Percentiles rank a stretch among this genome's conserved stretches.
These are phyloP conservation scores for Tachina fera DNA, from an alignment of 2,888 invertebrate species.

Conservation along the genomic window DNA sequence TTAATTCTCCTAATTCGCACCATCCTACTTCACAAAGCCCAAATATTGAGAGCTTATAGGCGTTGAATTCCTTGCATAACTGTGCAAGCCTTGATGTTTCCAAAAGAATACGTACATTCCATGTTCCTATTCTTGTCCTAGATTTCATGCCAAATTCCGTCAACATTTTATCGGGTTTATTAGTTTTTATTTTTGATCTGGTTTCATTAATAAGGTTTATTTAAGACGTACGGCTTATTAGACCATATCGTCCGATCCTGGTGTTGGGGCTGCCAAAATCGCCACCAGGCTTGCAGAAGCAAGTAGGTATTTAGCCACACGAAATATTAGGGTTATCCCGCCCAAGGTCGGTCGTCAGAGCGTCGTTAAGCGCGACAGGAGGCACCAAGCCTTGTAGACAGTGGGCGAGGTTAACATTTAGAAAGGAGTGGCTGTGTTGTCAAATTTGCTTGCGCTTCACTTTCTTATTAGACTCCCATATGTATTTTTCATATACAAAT, in stretches of 20 bases:
- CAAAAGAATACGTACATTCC: slow-evolving; percentile 22
- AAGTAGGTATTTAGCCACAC: neutral
- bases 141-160: slow-evolving; percentile 12
- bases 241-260: no score
- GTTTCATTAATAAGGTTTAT: neutral
- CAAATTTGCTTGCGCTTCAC: no score
- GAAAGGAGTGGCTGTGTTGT: no score
- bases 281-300: no score
- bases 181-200: neutral
- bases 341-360: neutral
- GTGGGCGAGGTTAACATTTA: no score
- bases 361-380: neutral
- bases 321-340: neutral
- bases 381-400: neutral
- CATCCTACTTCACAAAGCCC: neutral
- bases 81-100: slow-evolving; percentile 24
- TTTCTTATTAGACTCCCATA: no score
- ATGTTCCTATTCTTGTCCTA: slow-evolving; percentile 29
- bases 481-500: no score
- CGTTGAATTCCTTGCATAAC: slow-evolving; percentile 27
- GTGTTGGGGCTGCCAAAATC: no score
- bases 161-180: neutral
- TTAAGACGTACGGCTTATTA: no score
- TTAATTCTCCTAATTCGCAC: slow-evolving; percentile 2
- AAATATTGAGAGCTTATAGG: slow-evolving; percentile 5